Evolutionary conservation across 1,140 invertebrate genomes (phyloP), one percentile per base, ranked within the genome.

Genomic region (Zaprionus kolodkinae): DNA sequence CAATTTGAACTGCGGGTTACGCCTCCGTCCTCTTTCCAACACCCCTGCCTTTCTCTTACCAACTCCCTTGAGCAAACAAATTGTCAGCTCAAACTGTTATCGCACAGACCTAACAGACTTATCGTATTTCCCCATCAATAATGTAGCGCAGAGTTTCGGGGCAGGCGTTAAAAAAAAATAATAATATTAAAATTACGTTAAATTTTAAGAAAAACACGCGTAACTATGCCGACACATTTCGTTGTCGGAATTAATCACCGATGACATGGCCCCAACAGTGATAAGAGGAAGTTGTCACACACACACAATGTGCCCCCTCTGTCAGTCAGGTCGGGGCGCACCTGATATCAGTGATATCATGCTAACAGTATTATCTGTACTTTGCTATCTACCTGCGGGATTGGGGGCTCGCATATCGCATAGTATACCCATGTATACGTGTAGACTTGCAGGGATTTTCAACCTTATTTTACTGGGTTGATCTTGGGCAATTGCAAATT

Each of bases 401-500:
- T 45, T 35, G 38, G 13, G 38, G 38, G 2, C 38, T 40, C 38
- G 38, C 4, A 40, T 40, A 40, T 5, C 38, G 1, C 17, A 12
- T 21, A 50, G 9, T 10, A 25, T 21, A 50, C 7, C 17, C 6
- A 50, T 50, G 45, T 21, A 9, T 50, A 50, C 11, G 45, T 50
- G 15, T 4, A 10, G 45, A 11, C 10, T 21, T 21, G 10, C 45
- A 21, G 17, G 45, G 45, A 17, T 50, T 50, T 25, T 50, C 17
- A 50, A 50, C 45, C 10, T 50, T 25, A 25, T 17, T 50, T 25
- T 50, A 6, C 45, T 48, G 6, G 15, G 45, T n/a, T n/a, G 45
- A 21, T 50, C 40, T 79, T 70, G 79, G 79, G 79, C 68, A 76
- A 72, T 70, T 79, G 76, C 72, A 79, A 83, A 83, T 83, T 76